Evolutionary conservation across 2,888 invertebrate genomes (phyloP), one percentile per base, ranked within the genome.

Genomic region (Erynnis tages): DNA sequence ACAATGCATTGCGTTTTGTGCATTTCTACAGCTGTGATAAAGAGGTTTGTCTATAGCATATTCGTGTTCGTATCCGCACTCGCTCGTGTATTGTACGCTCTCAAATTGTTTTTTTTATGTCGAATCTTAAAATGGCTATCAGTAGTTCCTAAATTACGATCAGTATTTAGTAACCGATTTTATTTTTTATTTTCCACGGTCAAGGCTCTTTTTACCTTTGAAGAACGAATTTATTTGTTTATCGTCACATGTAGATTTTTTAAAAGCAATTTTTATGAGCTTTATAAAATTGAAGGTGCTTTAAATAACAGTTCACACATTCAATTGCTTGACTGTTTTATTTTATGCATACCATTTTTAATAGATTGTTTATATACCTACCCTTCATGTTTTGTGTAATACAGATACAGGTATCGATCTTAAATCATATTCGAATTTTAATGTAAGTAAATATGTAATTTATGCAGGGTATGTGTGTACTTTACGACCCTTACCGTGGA

Each of bases 1-100:
- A 80, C 72, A 76, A 85, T 84, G 85, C 84, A 86, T 82, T 76
- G 61, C 67, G 67, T 69, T 63, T 69, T 75, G 68, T 84, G 88
- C 87, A 88, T 88, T 88, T 88, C 71, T 69, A 76, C 78, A 87
- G 78, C 88, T 88, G 88, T 88, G 88, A 88, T 88, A 86, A 76
- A 84, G 83, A 79, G 85, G 70, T 74, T 82, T 82, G 87, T 83
- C 85, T 87, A 85, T 87, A 85, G 82, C 73, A 19, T 13, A 13
- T 27, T 23, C n/a, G 13, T 17, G 23, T 11, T 11, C 8, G 29
- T 30, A 11, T 21, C 35, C 4, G 10, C 10, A 13, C 4, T 48
- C 38, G 21, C 19, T 10, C n/a, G 19, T 46, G 8, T 46, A 10
- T 25, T 37, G 14, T 17, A 19, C 19, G 62, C 66, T 63, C 61